Evolutionary conservation across 1,140 invertebrate species (phyloP), one percentile per base, ranked within the genome.

Genomic region (Pseudomyrmex dendroicus): DNA sequence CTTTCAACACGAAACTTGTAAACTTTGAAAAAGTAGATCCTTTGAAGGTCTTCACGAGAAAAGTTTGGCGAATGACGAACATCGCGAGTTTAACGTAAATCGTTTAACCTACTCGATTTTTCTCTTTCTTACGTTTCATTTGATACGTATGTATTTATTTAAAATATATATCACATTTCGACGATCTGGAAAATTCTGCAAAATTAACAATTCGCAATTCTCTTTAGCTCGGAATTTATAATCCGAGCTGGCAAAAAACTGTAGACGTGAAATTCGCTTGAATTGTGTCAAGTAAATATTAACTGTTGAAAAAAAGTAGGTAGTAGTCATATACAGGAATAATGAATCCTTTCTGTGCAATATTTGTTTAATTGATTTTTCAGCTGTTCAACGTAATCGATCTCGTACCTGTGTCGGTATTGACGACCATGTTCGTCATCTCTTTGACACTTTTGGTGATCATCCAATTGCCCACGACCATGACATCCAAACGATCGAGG

Each of bases 381-480:
- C 74, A 89, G 87, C 17, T 86, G 9, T 62, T 25, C 4, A 5
- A 20, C 13, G 80, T 91, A 2, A 54, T 88, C 17, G 15, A 78
- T 59, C 15, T 80, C 8, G 0, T 91, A n/a, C 76, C 88, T 5
- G 56, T 90, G 17, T 83, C 89, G 7, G 88, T 83, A 4, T 82
- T 94, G 15, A 70, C 86, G n/a, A 68, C 87, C 12, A 93, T 94
- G 91, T 59, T 94, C 5, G 35, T 91, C 15, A 86, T 86, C 1
- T 91, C 92, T 5, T 76, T 90, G 74, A 90, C 83, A 44, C 88
- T 94, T 35, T 66, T 94, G n/a, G 68, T 93, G 17, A 22, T 93
- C 2, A 87, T 91, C 0, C 94, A 94, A 74, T 91, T 94, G 66
- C 91, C 94, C 12, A 91, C 91, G 1, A 91, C 86, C 8, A 68